Base-by-base conservation (phyloP, 2,113 vertebrate species). In the Oryzias melastigma region DNA sequence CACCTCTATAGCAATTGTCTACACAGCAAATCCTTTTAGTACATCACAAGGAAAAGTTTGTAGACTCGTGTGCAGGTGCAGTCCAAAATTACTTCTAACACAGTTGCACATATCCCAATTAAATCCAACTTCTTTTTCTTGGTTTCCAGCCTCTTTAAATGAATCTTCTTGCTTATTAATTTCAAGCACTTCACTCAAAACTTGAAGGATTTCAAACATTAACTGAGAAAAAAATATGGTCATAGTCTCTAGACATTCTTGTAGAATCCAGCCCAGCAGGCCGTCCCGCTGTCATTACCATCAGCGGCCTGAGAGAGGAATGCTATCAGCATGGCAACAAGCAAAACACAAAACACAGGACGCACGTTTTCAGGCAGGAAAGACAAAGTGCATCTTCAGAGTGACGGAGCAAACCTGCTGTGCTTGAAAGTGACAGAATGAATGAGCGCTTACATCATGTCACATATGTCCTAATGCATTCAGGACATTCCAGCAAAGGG, bases 241-340 rank as follows among this genome's bases (percentile, higher is more conserved):
- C 35, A 35, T 12, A 35, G 35, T 35, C 35, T 35, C 10, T 8
- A 35, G 10, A 46, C 5, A 46, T 6, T n/a, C 16, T 18, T 7
- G 14, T 45, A 25, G 27, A 17, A 73, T 75, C 62, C 56, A 22
- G 62, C 73, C 66, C 1, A 10, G 49, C 72, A 60, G 4, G 72
- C 61, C 12, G 12, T 47, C 35, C 5, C 6, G 58, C 75, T 16
- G 27, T 60, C 80, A 82, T 72, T 75, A 80, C 75, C 68, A 77
- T 55, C 78, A 81, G 86, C 29, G 80, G 62, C 10, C 50, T 45
- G 52, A 55, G 62, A 16, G 24, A 82, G 78, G 91, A 87, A 83
- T 82, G 86, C 75, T 18, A 25, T 82, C 81, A 65, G 87, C 82
- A 89, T 20, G 86, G 87, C 80, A 86, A 92, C 80, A 70, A 60